Evolutionary conservation across 2,888 invertebrate species (phyloP), one percentile per base, ranked within the genome.

Genomic region (Junonia oenone): DNA sequence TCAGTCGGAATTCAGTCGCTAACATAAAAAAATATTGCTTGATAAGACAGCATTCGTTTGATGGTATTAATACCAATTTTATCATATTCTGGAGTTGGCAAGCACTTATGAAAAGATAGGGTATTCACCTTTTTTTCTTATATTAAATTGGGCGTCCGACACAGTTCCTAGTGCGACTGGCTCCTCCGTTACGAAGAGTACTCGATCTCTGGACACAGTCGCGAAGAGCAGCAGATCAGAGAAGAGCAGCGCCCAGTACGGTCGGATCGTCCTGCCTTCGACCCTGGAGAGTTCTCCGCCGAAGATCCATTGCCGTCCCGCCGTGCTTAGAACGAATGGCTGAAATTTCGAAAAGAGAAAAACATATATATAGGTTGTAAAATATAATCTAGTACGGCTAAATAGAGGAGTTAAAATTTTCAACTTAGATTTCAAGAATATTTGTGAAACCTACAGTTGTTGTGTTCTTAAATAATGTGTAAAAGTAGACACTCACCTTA

Each of bases 281-380:
- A 96, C 95, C 62, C 96, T 92, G 9, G 95, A 94, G 26, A 97
- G 83, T 68, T 97, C 96, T 0, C 97, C 96, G 4, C 96, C 97
- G 68, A 97, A 97, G 56, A 97, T 95, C 97, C 97, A 97, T 79
- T 96, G 96, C 49, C 97, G 92, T 22, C 96, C 96, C 49, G 95
- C 94, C 68, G 95, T 94, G 71, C 94, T 95, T 76, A 97, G 86
- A 51, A 95, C 94, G 78, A 97, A 97, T 51, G 97, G 96, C 92
- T 94, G 77, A 8, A 84, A 86, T 4, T 26, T 26, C 5, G 14
- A 9, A 46, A 31, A 46, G 27, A 6, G 4, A 45, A 14, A 29
- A 9, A 9, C 29, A 5, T 9, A 3, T 29, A 2, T 5, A 9
- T 29, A 9, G 6, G 2, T 29, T 29, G 2, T 29, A 29, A 29